These are phyloP conservation scores for Thamnophis sirtalis DNA, from an alignment of 2,113 vertebrate genomes.

Conservation along the genomic window DNA sequence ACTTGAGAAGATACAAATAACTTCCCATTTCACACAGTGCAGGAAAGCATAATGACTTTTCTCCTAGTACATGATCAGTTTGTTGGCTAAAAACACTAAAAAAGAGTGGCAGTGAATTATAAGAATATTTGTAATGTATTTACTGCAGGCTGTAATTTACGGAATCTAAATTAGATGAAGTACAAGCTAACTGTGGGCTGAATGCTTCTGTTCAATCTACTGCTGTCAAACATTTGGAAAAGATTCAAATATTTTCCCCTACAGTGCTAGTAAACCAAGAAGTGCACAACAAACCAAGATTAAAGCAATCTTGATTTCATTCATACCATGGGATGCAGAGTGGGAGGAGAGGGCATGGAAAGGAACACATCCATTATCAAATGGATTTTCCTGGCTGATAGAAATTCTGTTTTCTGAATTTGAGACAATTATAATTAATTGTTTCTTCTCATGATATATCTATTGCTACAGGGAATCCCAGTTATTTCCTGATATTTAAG, in stretches of 20 bases:
- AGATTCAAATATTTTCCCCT: slow-evolving; percentile 19
- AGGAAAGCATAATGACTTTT: slow-evolving; percentile 16
- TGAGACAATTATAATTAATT: slow-evolving; percentile 11
- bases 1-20: slow-evolving; percentile 3
- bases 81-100: not conserved
- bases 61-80: not conserved
- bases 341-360: not conserved
- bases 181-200: slow-evolving; percentile 38
- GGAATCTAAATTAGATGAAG: slow-evolving; percentile 29
- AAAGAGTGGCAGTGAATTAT: not conserved
- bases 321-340: not conserved
- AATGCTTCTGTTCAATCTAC: slow-evolving; percentile 48
- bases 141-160: slow-evolving; percentile 22
- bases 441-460: not conserved
- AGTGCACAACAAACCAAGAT: slow-evolving; percentile 26
- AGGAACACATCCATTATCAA: slow-evolving; percentile 14
- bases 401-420: not conserved
- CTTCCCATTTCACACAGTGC: not conserved
- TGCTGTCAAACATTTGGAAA: slow-evolving; percentile 29
- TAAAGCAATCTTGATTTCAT: slow-evolving; percentile 38
- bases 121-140: not conserved
- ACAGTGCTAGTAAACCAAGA: slow-evolving; percentile 24
- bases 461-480: not conserved
- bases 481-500: not conserved
- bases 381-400: slow-evolving; percentile 14